Conservation (phyloP, 2,113 vertebrate species). For the Gavia stellata region DNA sequence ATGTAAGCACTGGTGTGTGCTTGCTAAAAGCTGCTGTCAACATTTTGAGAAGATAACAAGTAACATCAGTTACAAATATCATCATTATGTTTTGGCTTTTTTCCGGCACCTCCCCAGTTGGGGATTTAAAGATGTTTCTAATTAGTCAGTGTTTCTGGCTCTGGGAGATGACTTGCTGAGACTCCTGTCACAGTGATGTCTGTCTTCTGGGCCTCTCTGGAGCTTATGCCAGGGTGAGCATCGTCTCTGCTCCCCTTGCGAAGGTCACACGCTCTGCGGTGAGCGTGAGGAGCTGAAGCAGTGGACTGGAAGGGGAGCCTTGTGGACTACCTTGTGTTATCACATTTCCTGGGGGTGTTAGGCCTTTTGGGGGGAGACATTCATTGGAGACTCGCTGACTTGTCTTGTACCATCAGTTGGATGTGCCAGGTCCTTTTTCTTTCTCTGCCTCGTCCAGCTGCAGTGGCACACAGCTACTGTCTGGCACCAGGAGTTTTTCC, state of each 20-base stretch:
- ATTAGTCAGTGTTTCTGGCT: slow-evolving; percentile 9
- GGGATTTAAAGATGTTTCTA: slow-evolving; percentile 18
- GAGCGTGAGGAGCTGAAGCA: not conserved
- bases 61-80: slow-evolving; percentile 25
- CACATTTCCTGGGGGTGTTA: not conserved
- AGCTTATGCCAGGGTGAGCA: not conserved
- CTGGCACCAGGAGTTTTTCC: not conserved
- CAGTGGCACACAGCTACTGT: not conserved
- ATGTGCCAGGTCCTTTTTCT: not conserved
- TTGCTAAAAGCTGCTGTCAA: slow-evolving; percentile 45
- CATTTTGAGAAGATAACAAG: slow-evolving; percentile 5
- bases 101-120: not conserved
- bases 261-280: not conserved
- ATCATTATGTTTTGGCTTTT: slow-evolving; percentile 19
- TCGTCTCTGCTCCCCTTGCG: not conserved
- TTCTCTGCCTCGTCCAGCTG: not conserved
- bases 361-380: not conserved
- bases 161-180: not conserved
- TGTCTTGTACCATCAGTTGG: not conserved
- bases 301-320: not conserved
- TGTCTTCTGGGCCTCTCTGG: not conserved
- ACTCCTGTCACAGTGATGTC: not conserved
- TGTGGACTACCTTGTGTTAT: not conserved
- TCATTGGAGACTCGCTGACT: not conserved
- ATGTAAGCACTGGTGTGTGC: not conserved